These are phyloP conservation scores for Thymelicus acteon DNA, from an alignment of 2,888 invertebrate species.

Conservation along the genomic window DNA sequence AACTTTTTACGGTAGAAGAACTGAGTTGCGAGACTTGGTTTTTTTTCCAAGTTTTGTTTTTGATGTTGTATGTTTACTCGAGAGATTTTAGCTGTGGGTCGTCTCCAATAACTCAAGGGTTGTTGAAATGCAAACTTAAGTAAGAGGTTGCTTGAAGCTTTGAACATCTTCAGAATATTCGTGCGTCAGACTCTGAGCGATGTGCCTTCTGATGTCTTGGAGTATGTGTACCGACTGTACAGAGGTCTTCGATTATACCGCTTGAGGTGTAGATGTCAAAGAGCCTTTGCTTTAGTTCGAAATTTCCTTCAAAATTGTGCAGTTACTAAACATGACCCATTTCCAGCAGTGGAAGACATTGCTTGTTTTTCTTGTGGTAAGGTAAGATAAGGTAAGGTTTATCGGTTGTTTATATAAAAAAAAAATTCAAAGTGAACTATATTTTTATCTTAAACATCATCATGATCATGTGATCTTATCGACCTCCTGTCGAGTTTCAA, in stretches of 20 bases:
- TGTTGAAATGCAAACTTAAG: background rate
- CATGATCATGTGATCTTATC: background rate
- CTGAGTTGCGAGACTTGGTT: too few relatives aligned
- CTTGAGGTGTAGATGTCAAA: background rate
- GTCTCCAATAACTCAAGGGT: background rate
- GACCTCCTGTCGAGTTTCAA: background rate
- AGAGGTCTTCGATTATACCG: constrained; percentile 2
- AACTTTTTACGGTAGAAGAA: too few relatives aligned
- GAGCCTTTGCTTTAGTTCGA: background rate
- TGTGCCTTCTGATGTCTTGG: background rate
- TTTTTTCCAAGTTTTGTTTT: too few relatives aligned
- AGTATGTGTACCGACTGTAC: background rate
- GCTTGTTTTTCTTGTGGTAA: too few relatives aligned
- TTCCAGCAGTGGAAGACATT: too few relatives aligned
- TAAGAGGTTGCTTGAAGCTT: background rate
- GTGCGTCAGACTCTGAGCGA: background rate
- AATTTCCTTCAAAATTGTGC: constrained; percentile 1
- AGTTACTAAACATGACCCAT: too few relatives aligned
- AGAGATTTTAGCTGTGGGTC: too few relatives aligned
- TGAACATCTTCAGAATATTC: background rate
- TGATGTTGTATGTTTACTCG: too few relatives aligned
- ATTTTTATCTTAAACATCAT: background rate
- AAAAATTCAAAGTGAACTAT: too few relatives aligned
- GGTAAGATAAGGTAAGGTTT: too few relatives aligned
- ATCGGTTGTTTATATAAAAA: too few relatives aligned